Evolutionary conservation across 2,113 vertebrate species (phyloP), one percentile per base, ranked within the genome.

Genomic region (Cyprinus carpio): DNA sequence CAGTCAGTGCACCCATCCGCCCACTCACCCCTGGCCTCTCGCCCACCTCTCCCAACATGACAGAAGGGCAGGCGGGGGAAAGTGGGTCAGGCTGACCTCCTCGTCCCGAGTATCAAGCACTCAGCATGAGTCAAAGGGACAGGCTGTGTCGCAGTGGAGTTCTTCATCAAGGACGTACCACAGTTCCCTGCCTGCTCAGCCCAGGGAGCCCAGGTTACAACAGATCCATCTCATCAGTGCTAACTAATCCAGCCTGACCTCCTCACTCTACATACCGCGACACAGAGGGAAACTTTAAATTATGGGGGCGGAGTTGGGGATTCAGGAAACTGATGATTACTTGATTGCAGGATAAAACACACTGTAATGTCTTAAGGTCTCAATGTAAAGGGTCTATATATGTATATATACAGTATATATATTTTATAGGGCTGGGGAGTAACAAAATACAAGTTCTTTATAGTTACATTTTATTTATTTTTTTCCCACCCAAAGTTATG

Each of bases 21-120:
- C 87, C 85, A 84, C 74, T 72, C 81, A 72, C 27, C 65, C 81
- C 46, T 67, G 25, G 40, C 9, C 62, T 65, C 62, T 67, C 62
- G 79, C 79, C 60, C 79, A 67, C 79, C 25, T 82, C 43, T 25
- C 6, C 34, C 84, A 81, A 89, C 90, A 91, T 85, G 88, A 89
- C 90, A 92, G 89, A 92, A 90, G 89, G 92, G 86, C 88, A 87
- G 89, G 90, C 89, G 88, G 90, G 87, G 65, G 89, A 89, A 93
- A 92, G 88, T 91, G 92, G 93, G 92, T 92, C 93, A 92, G 84
- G 87, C 90, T 92, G 91, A 94, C 93, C 92, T 91, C 92, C 89
- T 91, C 18, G 75, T 87, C 87, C 58, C 12, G 77, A 51, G 80
- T 92, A 91, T 93, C 92, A 92, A 91, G 88, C 83, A 79, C 90